Base-by-base conservation (phyloP, 2,797 vertebrate species). In the Odontamblyopus lacepedii region DNA sequence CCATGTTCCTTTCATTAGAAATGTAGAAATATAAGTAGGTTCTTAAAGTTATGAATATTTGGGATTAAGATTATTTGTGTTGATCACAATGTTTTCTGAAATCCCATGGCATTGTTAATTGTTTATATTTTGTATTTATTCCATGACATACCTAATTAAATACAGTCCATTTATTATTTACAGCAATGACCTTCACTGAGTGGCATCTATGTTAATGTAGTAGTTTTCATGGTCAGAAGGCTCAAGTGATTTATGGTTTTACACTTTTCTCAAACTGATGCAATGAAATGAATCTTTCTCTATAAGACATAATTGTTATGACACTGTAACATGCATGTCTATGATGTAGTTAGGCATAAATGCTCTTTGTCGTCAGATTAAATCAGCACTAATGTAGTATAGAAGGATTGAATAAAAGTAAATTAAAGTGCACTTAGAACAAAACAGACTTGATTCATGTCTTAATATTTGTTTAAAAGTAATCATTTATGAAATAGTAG, bases 111-210 rank as follows among this genome's bases (percentile, higher is more conserved):
- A 15, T 0, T n/a, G n/a, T 6, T n/a, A 8, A n/a, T 55, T 7
- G 7, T 23, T 55, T 55, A 23, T 23, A 55, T 8, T 18, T 30
- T 62, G 16, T 16, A 30, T 73, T 48, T 63, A 48, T 64, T 32
- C 51, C 72, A 72, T 77, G 41, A 78, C 59, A 74, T 8, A 13
- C 32, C 69, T 72, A 80, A 87, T 87, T 85, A 77, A 80, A 85
- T 12, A 74, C 60, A 18, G 62, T 67, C 18, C 77, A 76, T 76
- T 80, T 35, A 81, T 77, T 79, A 76, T 77, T 73, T 73, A 84
- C 73, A 70, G 69, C 74, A 77, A 76, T 66, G 29, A 65, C 73
- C 72, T 77, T 70, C 50, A 62, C 63, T 61, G 72, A 23, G 69
- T 70, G 70, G 15, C 2, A 70, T 71, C 72, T 70, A 74, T 84